phyloP scores from a whole-genome alignment of 2,797 vertebrate genomes.

The Mastacembelus armatus region DNA sequence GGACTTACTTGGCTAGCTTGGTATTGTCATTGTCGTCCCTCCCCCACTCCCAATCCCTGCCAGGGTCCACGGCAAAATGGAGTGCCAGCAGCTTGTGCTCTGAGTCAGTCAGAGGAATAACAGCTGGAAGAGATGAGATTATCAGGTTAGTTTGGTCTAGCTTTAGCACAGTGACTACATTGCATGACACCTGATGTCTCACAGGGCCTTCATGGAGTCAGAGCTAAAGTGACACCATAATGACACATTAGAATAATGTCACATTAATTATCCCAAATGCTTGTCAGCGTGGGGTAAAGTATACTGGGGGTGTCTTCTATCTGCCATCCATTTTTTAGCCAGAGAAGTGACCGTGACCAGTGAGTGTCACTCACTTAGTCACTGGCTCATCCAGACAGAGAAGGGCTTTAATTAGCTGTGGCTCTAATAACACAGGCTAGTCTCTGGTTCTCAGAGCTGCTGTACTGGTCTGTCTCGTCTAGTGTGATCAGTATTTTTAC shows the following conservation, averaged over 20 bases:
- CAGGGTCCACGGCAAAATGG: conserved; percentile 98
- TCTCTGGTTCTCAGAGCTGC: neutral
- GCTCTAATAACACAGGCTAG: conserved; percentile 15
- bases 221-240: conserved; percentile 20
- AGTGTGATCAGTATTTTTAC: neutral
- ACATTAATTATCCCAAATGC: conserved; percentile 47
- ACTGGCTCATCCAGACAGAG: conserved; percentile 33
- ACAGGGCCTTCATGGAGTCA: conserved; percentile 23
- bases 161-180: conserved; percentile 25
- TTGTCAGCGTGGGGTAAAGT: conserved; percentile 33
- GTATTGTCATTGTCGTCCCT: conserved; percentile 96
- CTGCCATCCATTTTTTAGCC: conserved; percentile 40
- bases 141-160: conserved; percentile 60
- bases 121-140: conserved; percentile 86
- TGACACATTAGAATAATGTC: conserved; percentile 40
- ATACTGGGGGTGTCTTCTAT: conserved; percentile 31
- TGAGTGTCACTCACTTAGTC: conserved; percentile 25
- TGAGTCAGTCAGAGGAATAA: conserved; percentile 98
- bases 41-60: conserved; percentile 98
- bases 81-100: conserved; percentile 98
- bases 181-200: conserved; percentile 23
- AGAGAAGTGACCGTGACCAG: conserved; percentile 30
- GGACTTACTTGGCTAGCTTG: conserved; percentile 95
- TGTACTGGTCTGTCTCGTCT: neutral
- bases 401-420: neutral